Percentiles rank a stretch among this genome's conserved stretches.
Conservation (phyloP, 2,797 vertebrate species). For the Enteromius viviparus region DNA sequence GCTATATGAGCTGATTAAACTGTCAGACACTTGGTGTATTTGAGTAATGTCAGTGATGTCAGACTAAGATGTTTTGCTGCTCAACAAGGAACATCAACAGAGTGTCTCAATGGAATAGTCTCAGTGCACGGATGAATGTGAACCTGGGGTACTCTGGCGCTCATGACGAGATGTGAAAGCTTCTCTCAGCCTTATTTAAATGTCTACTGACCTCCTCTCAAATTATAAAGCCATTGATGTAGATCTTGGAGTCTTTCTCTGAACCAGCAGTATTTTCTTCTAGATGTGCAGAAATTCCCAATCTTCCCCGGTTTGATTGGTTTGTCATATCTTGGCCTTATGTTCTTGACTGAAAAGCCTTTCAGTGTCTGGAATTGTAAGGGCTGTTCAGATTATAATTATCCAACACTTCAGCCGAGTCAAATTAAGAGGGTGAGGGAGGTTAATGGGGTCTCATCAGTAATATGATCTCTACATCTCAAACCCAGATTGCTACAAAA, state of each 20-base stretch:
- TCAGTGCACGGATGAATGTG: slow-evolving; percentile 27
- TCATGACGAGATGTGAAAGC: slow-evolving; percentile 35
- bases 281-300: not conserved
- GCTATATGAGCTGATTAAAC: not conserved
- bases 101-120: slow-evolving; percentile 56
- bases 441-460: slow-evolving; percentile 56
- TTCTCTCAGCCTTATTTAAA: slow-evolving; percentile 30
- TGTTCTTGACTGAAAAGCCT: slow-evolving; percentile 31
- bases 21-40: slow-evolving; percentile 26
- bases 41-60: slow-evolving; percentile 39
- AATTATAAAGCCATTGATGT: slow-evolving; percentile 9
- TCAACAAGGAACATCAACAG: slow-evolving; percentile 30
- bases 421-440: slow-evolving; percentile 36
- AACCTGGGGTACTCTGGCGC: slow-evolving; percentile 28
- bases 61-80: slow-evolving; percentile 20
- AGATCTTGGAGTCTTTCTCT: not conserved
- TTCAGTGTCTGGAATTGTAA: slow-evolving; percentile 24
- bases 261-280: not conserved
- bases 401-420: slow-evolving; percentile 41
- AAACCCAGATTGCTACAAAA: slow-evolving; percentile 43
- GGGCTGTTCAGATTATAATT: slow-evolving; percentile 51
- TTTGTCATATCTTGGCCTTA: slow-evolving; percentile 23
- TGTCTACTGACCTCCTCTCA: slow-evolving; percentile 29
- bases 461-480: slow-evolving; percentile 40
- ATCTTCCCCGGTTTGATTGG: slow-evolving; percentile 1